Base-by-base conservation (phyloP, 2,113 vertebrate species). In the Tiliqua scincoides region DNA sequence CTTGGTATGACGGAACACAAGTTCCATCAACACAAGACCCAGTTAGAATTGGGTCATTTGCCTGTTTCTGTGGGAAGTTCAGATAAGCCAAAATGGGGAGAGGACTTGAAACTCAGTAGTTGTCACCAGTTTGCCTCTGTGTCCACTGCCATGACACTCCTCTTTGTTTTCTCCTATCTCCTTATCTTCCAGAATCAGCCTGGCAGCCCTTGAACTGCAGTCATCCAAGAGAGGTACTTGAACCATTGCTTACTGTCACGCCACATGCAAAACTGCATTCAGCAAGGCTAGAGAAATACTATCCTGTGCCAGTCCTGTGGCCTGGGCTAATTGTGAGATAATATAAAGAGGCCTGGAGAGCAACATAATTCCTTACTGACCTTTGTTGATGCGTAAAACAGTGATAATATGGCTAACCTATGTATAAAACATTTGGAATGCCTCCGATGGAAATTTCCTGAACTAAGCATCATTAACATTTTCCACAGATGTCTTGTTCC, bases 391-490 rank as follows among this genome's bases (percentile, higher is more conserved):
- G 8, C 70, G 27, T 18, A 21, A 75, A 70, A 85, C 25, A 70
- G n/a, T 57, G 35, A 77, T 40, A 73, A 85, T 54, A 30, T 61
- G 48, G 32, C n/a, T 76, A 37, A 32, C 43, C n/a, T 76, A 37
- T 67, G 43, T 76, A 37, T 84, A 63, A 52, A 76, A 70, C 78
- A 63, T 37, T 85, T 85, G 52, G 63, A 59, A 85, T 78, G 74
- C 62, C 35, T 81, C 68, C 8, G 37, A 63, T 62, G 70, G 78
- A 65, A 65, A 54, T 40, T 18, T 35, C 40, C 40, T 63, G 70
- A 86, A 14, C 30, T 82, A n/a, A 76, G 62, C 79, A 68, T 77
- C 54, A 61, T 77, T 87, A 77, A 70, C 71, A 82, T 75, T 87
- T 75, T 76, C 27, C 25, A 76, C 27, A 82, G 61, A 17, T 62